Evolutionary conservation across 2,888 invertebrate species (phyloP).

Genomic region (Drosophila anceps): DNA sequence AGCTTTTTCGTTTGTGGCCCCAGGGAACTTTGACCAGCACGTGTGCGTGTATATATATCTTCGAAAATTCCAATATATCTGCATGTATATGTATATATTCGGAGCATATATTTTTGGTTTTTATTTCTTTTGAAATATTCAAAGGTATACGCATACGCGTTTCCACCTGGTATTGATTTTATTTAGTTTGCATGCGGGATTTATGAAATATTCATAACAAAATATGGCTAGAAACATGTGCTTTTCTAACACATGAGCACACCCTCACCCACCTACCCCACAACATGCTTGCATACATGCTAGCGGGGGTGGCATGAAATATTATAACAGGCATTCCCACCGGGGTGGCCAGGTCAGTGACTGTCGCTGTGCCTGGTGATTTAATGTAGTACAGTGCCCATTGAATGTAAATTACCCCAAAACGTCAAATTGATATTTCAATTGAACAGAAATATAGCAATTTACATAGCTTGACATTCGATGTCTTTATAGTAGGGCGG

Average conservation of each 20-base stretch:
- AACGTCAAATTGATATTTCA: constrained; percentile 45
- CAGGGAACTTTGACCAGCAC: constrained; percentile 36
- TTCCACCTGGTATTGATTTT: constrained; percentile 73
- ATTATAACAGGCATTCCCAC: constrained; percentile 32
- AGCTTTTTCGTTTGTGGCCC: constrained; percentile 20
- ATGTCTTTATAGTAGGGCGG: not conserved
- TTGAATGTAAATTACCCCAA: constrained; percentile 16
- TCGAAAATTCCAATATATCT: not conserved
- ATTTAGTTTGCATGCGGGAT: constrained; percentile 69
- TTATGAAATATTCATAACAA: constrained; percentile 74
- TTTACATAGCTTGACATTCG: constrained; percentile 19
- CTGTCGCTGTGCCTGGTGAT: constrained; percentile 30
- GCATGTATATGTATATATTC: not conserved
- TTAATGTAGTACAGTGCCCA: constrained; percentile 25
- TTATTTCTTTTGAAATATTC: constrained; percentile 52
- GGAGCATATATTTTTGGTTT: constrained; percentile 7
- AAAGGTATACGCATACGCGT: constrained; percentile 22
- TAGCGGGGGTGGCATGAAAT: constrained; percentile 13
- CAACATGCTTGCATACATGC: not conserved
- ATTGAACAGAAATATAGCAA: constrained; percentile 32
- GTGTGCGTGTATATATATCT: constrained; percentile 8
- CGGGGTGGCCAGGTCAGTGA: constrained; percentile 15
- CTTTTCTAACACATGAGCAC: constrained; percentile 44
- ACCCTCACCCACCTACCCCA: constrained; percentile 1
- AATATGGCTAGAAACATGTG: constrained; percentile 59